phyloP scores from a whole-genome alignment of 2,797 vertebrate species.

The Liparis tanakae region DNA sequence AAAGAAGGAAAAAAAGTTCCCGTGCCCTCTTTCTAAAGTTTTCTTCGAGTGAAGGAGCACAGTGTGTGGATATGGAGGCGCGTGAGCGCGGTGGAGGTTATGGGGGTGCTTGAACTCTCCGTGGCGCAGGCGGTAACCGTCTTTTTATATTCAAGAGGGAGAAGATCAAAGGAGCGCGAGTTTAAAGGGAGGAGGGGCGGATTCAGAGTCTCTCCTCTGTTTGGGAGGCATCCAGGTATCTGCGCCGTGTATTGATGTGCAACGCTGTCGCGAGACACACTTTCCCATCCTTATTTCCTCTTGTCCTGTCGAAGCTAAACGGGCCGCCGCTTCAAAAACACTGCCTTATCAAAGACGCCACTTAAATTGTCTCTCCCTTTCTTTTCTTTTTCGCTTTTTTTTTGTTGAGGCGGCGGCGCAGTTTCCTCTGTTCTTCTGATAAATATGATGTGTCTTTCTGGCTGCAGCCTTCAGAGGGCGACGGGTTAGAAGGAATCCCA shows the following conservation, averaged over 20 bases:
- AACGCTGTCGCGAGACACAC: slow-evolving; percentile 74
- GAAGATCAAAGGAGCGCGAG: slow-evolving; percentile 81
- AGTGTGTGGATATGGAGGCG: slow-evolving; percentile 65
- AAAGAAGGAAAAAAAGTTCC: slow-evolving; percentile 69
- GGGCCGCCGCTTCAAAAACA: slow-evolving; percentile 78
- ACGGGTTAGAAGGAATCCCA: slow-evolving; percentile 81
- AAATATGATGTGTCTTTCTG: slow-evolving; percentile 78
- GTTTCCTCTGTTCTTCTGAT: slow-evolving; percentile 75
- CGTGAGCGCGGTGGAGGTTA: slow-evolving; percentile 66
- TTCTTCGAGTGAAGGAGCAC: slow-evolving; percentile 61
- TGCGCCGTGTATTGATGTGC: slow-evolving; percentile 80
- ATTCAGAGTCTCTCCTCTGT: slow-evolving; percentile 77
- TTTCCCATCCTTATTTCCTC: slow-evolving; percentile 79
- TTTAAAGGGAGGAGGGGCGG: slow-evolving; percentile 77
- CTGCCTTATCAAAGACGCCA: slow-evolving; percentile 82
- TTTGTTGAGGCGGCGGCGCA: slow-evolving; percentile 42
- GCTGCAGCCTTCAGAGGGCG: slow-evolving; percentile 75
- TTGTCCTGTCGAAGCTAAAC: slow-evolving; percentile 82
- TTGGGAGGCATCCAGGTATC: slow-evolving; percentile 82
- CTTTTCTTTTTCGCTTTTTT: not conserved
- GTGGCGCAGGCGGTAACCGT: slow-evolving; percentile 74
- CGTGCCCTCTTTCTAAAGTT: slow-evolving; percentile 75
- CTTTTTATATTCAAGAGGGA: slow-evolving; percentile 80
- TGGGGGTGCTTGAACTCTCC: slow-evolving; percentile 78
- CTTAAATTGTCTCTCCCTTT: slow-evolving; percentile 77